Conservation (phyloP, 1,140 invertebrate genomes). For the Euglossa dilemma region DNA sequence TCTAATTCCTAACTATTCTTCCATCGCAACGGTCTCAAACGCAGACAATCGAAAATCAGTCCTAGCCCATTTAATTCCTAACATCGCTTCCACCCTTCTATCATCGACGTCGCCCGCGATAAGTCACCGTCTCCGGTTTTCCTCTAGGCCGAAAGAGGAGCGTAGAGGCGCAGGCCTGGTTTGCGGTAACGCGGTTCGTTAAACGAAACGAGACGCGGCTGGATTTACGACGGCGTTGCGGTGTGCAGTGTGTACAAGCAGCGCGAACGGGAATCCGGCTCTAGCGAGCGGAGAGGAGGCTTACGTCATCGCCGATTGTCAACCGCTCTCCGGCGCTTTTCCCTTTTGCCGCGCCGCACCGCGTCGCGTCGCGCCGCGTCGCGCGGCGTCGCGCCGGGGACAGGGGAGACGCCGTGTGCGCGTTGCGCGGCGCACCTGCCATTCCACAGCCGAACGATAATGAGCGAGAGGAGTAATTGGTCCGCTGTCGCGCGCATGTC, state of each 20-base stretch:
- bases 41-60: too few species aligned
- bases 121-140: background rate
- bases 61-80: too few species aligned
- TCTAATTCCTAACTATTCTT: too few species aligned
- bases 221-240: constrained; percentile 22
- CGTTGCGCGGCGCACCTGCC: constrained; percentile 31
- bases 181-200: constrained; percentile 46
- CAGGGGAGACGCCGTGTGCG: constrained; percentile 7
- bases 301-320: constrained; percentile 66
- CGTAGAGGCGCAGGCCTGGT: background rate
- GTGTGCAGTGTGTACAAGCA: background rate
- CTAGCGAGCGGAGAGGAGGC: constrained; percentile 30
- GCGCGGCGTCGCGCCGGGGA: background rate
- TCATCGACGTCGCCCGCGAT: too few species aligned
- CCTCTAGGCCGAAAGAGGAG: background rate
- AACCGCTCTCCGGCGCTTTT: constrained; percentile 64
- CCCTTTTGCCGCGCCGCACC: constrained; percentile 19
- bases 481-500: constrained; percentile 10
- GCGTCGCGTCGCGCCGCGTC: too few species aligned
- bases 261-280: constrained; percentile 47
- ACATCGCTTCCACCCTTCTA: too few species aligned
- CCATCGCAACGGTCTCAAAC: too few species aligned
- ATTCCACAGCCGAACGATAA: constrained; percentile 56
- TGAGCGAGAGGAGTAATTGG: constrained; percentile 56
- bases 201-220: constrained; percentile 42